Evolutionary conservation across 2,113 vertebrate species (phyloP), one percentile per base, ranked within the genome.

Genomic region (Cochlearius cochlearius): DNA sequence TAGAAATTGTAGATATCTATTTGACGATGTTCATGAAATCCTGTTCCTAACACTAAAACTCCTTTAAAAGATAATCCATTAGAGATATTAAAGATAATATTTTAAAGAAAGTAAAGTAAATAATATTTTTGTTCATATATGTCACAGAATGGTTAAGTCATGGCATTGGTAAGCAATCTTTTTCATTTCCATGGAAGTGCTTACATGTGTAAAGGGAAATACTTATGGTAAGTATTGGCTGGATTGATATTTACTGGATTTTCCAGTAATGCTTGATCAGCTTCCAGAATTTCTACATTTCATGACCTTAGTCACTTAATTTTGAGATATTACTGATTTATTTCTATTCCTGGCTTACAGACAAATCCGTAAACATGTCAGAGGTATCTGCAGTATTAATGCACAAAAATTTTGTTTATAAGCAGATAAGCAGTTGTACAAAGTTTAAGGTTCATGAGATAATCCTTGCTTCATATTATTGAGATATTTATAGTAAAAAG

Each of bases 351-450:
- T 59, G 5, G 66, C 76, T 75, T 79, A 41, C 5, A 16, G 43
- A 32, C 15, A 50, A 11, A 12, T 7, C 6, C 0, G 22, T n/a
- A 64, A 76, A 12, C 4, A 15, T n/a, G 11, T 47, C 29, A 56
- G 36, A 83, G 13, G 3, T 75, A 53, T 75, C 27, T 63, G 3
- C 17, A 53, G 8, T 15, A 60, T 58, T 78, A 5, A 50, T 32
- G 4, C 6, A 17, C 18, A 71, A 62, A 16, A 20, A 12, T 71
- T 32, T 27, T 49, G 5, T 60, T 88, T 79, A 36, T 64, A 64
- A 53, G 7, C 4, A 84, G 3, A 39, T 9, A 43, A 43, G 41
- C 14, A 39, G 7, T n/a, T 92, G 21, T 60, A 50, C 9, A 36
- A 66, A 79, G 10, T 52, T 71, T 84, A 59, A 75, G 6, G 6